These are phyloP conservation scores for Siniperca knerii DNA, from an alignment of 2,113 vertebrate species.

Conservation along the genomic window DNA sequence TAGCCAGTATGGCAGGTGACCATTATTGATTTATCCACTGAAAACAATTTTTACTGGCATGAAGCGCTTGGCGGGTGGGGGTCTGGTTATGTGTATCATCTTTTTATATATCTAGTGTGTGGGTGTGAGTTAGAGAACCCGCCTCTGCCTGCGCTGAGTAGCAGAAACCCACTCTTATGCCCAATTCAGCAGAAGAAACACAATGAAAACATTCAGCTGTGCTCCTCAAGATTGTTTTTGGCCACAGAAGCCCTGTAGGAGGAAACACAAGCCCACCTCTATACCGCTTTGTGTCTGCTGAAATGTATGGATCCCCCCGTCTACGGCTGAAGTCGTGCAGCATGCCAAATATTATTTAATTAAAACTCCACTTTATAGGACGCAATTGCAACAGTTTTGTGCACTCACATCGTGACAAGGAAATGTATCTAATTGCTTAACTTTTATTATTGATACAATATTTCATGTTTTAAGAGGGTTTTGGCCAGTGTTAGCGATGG, in stretches of 20 bases:
- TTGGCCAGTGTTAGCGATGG: slow-evolving; percentile 44
- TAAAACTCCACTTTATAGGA: slow-evolving; percentile 64
- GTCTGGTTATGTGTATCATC: slow-evolving; percentile 47
- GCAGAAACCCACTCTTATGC: slow-evolving; percentile 76
- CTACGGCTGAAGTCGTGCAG: slow-evolving; percentile 60
- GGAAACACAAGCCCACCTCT: slow-evolving; percentile 83
- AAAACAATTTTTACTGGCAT: slow-evolving; percentile 50
- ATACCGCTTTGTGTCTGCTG: slow-evolving; percentile 77
- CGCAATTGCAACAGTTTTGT: slow-evolving; percentile 47
- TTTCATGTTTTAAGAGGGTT: slow-evolving; percentile 66
- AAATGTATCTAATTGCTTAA: slow-evolving; percentile 68
- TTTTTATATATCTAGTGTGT: slow-evolving; percentile 54
- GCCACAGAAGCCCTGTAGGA: slow-evolving; percentile 75
- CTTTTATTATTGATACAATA: slow-evolving; percentile 60
- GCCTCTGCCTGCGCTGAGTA: slow-evolving; percentile 60
- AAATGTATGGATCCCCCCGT: slow-evolving; percentile 78
- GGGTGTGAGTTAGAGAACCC: slow-evolving; percentile 61
- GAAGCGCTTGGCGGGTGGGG: slow-evolving; percentile 30
- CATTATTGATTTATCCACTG: slow-evolving; percentile 39
- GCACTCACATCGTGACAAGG: slow-evolving; percentile 32
- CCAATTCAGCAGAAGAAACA: slow-evolving; percentile 83
- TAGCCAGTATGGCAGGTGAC: slow-evolving; percentile 22
- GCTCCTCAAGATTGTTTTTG: slow-evolving; percentile 85
- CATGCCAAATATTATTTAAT: slow-evolving; percentile 77
- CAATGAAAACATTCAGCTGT: slow-evolving; percentile 86